Evolutionary conservation across 2,888 invertebrate genomes (phyloP).

Genomic region (Tachina fera): DNA sequence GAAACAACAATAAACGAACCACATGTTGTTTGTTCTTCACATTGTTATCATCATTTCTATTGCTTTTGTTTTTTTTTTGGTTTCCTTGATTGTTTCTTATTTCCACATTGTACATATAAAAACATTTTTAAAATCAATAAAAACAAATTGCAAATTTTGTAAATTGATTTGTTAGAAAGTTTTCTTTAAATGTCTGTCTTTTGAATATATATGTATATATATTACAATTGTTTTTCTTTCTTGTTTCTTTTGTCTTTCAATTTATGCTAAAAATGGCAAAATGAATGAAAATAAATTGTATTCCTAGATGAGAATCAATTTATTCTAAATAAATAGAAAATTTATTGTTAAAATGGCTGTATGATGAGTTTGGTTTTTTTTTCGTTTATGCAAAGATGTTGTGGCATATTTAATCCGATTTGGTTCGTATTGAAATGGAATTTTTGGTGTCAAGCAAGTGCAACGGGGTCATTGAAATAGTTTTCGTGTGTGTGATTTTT

Average conservation of each 20-base stretch:
- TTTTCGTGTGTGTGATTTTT: no score
- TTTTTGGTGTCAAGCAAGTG: background rate
- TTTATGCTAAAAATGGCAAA: slow-evolving; percentile 4
- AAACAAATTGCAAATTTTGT: slow-evolving; percentile 18
- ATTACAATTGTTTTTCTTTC: slow-evolving; percentile 8
- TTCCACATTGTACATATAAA: background rate
- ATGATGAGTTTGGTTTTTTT: background rate
- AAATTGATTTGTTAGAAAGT: slow-evolving; percentile 52
- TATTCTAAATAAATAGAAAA: slow-evolving; percentile 13
- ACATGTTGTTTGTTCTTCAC: slow-evolving; percentile 43
- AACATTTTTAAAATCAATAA: slow-evolving; percentile 33
- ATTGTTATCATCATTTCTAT: background rate
- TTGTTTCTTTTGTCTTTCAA: background rate
- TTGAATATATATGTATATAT: background rate
- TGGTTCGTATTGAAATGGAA: background rate
- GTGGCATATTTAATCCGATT: slow-evolving; percentile 46
- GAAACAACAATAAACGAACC: slow-evolving; percentile 42
- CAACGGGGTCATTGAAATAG: no score
- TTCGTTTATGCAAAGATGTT: slow-evolving; percentile 13
- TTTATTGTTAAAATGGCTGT: slow-evolving; percentile 9
- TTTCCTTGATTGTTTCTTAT: background rate
- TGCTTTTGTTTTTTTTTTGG: slow-evolving; percentile 1
- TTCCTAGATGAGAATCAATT: slow-evolving; percentile 8
- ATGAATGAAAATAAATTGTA: background rate
- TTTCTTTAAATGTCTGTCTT: background rate